Base-by-base conservation (phyloP, 2,888 invertebrate genomes). In the Synanthedon myopaeformis region DNA sequence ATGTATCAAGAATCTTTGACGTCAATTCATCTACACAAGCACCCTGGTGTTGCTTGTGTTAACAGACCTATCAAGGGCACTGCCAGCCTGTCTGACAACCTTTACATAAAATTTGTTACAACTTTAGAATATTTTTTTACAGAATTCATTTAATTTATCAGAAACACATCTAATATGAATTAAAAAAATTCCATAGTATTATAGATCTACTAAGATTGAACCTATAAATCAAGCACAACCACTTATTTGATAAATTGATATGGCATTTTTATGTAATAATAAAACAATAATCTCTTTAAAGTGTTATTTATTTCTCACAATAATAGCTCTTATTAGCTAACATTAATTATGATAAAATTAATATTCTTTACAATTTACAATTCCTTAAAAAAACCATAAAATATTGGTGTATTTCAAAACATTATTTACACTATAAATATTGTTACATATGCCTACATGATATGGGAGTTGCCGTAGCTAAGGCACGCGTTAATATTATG, bases 321-420 rank as follows among this genome's bases (percentile, higher is more conserved):
- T 86, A 85, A 80, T 85, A 86, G 84, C 84, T 79, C 85, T 85
- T 86, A 86, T 67, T 69, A 80, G 70, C 81, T 87, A 87, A 80
- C 82, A 85, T 87, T 86, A 85, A 82, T 87, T 84, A 87, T 81
- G 79, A 87, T 84, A 85, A 84, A 82, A 82, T 83, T 86, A 61
- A 63, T 62, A 85, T 80, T 86, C 85, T 88, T 82, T 88, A 88
- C 88, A 88, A 88, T 88, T 86, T 88, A 88, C 88, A 88, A 86
- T 81, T 83, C 81, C 79, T 81, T 87, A 80, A 85, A 81, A 85
- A 79, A 81, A 84, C 83, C 84, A 87, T 88, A 87, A 82, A 87
- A 86, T 88, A 88, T 85, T 81, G 82, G 80, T 83, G 81, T 82
- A 82, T 82, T 82, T 80, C 67, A 83, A 87, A 83, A 85, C 80